Percentiles rank a stretch among this genome's conserved stretches.
Evolutionary conservation across 2,797 vertebrate genomes (phyloP).

Genomic region (Coendou prehensilis): DNA sequence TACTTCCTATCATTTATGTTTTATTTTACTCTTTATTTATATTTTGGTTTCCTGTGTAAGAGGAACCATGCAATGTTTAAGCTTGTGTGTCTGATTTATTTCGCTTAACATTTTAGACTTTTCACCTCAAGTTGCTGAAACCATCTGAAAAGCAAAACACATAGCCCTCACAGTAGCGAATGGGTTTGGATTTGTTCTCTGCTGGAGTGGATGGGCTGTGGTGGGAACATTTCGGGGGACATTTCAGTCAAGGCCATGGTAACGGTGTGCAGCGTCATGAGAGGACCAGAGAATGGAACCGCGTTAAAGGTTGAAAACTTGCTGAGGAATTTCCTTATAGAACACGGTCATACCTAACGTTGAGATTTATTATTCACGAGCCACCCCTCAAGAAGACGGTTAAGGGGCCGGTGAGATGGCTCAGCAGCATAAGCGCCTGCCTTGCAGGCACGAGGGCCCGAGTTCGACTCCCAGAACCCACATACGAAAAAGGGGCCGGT

Average conservation of each 20-base stretch:
- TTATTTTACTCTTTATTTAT: background rate
- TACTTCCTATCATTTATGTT: background rate
- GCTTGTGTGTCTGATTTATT: background rate
- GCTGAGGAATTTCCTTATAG: conserved; percentile 66
- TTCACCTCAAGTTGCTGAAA: background rate
- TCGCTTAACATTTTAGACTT: background rate
- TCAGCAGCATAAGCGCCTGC: too few relatives aligned
- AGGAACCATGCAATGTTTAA: background rate
- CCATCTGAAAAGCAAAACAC: background rate
- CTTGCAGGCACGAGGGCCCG: too few relatives aligned
- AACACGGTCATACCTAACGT: background rate
- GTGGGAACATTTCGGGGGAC: background rate
- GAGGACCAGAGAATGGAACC: background rate
- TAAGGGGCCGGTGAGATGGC: too few relatives aligned
- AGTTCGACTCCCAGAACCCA: too few relatives aligned
- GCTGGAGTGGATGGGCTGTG: background rate
- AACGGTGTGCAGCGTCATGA: background rate
- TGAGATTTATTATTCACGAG: conserved; percentile 69
- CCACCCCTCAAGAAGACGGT: background rate
- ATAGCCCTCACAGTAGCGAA: background rate
- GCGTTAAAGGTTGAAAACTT: background rate
- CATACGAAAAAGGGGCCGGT: too few relatives aligned
- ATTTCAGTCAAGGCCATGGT: background rate
- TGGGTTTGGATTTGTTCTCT: background rate
- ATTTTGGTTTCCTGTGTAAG: background rate